Base-by-base conservation (phyloP, 2,113 vertebrate genomes). In the Solea solea region DNA sequence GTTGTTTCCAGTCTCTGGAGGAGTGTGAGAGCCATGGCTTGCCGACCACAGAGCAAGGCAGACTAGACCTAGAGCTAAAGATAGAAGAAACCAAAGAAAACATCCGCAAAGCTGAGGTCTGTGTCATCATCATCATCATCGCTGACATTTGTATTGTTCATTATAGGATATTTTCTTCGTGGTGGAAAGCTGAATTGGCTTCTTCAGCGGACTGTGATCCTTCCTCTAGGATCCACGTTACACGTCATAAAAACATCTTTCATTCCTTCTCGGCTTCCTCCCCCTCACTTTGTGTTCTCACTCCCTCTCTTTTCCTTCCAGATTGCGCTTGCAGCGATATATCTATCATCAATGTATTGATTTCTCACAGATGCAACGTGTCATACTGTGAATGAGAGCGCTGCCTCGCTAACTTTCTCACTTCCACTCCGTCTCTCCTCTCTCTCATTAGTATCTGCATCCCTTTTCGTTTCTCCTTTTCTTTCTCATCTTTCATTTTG, bases 41-140 rank as follows among this genome's bases (percentile, higher is more conserved):
- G 16, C 93, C 95, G 62, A 69, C 94, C 46, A 94, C 96, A 3
- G 98, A 99, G 78, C 97, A 96, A 76, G 95, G 89, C 63, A 94
- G 96, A 70, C 92, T 84, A 14, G 98, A 99, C 8, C 91, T 99
- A 88, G 98, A 99, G 85, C 93, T 96, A 90, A 97, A 95, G 84
- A 95, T 97, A 27, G 98, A 99, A 16, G 97, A 98, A 82, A 94
- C 96, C 84, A 96, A 94, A 93, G 97, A 98, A 90, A 95, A 91
- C 75, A 97, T 99, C 40, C 97, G 98, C 78, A 98, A 98, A 92
- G 95, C 98, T 9, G 96, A 99, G 96, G 98, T 91, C 11, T 64
- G 89, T 81, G 42, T 21, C 21, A 21, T 21, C 21, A 21, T 21
- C 21, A 53, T 56, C 61, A 60, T 34, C 2, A 64, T 25, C 9